Conservation (phyloP, 1,140 invertebrate species). For the Sesamia nonagrioides region DNA sequence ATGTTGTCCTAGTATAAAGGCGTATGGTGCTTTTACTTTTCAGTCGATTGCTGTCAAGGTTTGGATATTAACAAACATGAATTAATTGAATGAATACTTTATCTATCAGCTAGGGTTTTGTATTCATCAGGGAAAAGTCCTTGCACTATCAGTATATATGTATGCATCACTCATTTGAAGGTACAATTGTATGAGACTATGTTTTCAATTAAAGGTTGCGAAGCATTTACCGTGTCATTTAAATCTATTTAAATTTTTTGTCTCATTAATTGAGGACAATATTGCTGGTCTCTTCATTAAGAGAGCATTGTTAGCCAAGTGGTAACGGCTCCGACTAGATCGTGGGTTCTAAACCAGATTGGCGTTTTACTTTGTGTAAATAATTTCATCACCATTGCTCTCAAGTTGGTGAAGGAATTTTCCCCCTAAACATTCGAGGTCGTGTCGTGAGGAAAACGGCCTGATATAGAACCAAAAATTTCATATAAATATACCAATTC, state of each 20-base stretch:
- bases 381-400: too few species aligned
- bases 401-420: too few species aligned
- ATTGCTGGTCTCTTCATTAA: neutral
- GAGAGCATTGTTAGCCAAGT: too few species aligned
- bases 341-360: too few species aligned
- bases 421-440: too few species aligned
- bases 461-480: too few species aligned
- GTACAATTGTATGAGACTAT: conserved; percentile 23
- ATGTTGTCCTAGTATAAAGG: conserved; percentile 51
- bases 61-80: conserved; percentile 64
- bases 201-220: conserved; percentile 7
- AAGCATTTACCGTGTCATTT: neutral
- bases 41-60: conserved; percentile 71
- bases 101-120: conserved; percentile 46
- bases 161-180: conserved; percentile 59
- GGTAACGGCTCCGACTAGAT: too few species aligned
- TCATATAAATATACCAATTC: too few species aligned
- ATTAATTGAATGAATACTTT: conserved; percentile 60
- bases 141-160: conserved; percentile 31
- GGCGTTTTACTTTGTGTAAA: too few species aligned
- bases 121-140: conserved; percentile 60
- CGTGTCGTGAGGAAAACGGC: too few species aligned
- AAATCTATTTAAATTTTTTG: conserved; percentile 12
- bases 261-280: conserved; percentile 17
- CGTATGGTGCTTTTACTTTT: conserved; percentile 52